phyloP scores from a whole-genome alignment of 1,140 invertebrate genomes.

The Bombyx mandarina region DNA sequence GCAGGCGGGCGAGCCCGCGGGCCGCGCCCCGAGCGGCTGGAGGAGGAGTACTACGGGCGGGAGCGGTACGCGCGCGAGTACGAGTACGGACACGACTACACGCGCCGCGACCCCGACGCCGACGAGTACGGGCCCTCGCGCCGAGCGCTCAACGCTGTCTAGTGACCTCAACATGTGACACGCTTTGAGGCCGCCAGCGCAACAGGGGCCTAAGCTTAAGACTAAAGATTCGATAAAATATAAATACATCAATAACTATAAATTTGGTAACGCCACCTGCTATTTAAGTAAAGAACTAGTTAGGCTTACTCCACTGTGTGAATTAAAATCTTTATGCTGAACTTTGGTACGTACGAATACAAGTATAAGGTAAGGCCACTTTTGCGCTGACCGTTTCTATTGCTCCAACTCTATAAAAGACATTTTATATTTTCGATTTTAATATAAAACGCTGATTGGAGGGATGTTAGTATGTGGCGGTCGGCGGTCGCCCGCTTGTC shows the following conservation, averaged over 20 bases:
- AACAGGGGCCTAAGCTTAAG: neutral
- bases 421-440: too few relatives aligned
- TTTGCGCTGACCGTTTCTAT: too few relatives aligned
- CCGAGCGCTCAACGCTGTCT: conserved; percentile 63
- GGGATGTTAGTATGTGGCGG: neutral
- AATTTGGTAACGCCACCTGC: too few relatives aligned
- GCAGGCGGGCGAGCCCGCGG: conserved; percentile 41
- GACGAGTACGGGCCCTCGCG: conserved; percentile 62
- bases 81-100: conserved; percentile 28
- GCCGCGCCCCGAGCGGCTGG: conserved; percentile 37
- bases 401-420: too few relatives aligned
- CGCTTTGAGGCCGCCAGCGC: conserved; percentile 6
- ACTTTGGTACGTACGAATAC: too few relatives aligned
- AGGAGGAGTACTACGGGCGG: conserved; percentile 25
- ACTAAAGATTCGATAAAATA: too few relatives aligned
- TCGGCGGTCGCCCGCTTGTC: neutral
- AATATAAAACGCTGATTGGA: too few relatives aligned
- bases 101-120: conserved; percentile 39
- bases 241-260: too few relatives aligned
- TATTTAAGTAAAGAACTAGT: too few relatives aligned
- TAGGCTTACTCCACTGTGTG: too few relatives aligned
- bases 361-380: too few relatives aligned
- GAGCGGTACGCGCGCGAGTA: conserved; percentile 32
- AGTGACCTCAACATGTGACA: conserved; percentile 10
- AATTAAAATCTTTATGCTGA: too few relatives aligned